phyloP scores from a whole-genome alignment of 2,888 invertebrate genomes.

The Digitonthophagus gazella region DNA sequence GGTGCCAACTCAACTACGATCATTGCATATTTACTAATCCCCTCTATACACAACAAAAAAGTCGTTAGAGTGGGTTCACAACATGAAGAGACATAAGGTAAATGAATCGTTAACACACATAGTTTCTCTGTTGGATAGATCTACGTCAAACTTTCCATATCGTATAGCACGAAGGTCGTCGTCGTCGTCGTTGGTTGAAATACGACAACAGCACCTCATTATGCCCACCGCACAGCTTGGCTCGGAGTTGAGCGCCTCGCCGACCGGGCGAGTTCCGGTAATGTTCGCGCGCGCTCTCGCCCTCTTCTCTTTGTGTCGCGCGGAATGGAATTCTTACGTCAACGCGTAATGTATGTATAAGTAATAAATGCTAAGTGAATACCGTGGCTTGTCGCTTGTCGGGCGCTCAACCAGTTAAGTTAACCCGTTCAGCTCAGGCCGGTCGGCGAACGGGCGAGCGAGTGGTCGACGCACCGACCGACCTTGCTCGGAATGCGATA shows the following conservation, averaged over 20 bases:
- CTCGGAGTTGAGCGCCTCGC: no score
- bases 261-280: constrained; percentile 5
- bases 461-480: constrained; percentile 27
- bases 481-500: constrained; percentile 28
- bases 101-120: no score
- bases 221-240: neutral
- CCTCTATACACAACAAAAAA: no score
- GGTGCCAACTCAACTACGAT: no score
- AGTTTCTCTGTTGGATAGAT: neutral
- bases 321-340: constrained; percentile 15
- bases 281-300: neutral
- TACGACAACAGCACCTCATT: neutral
- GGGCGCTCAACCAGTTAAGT: constrained; percentile 1
- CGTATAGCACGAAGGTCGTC: neutral
- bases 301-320: constrained; percentile 12
- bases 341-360: constrained; percentile 9
- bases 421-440: constrained; percentile 1
- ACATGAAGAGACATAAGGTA: no score
- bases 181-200: neutral
- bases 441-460: constrained; percentile 12
- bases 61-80: no score
- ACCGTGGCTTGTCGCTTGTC: neutral
- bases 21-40: no score
- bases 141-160: neutral
- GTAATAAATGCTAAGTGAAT: constrained; percentile 17